Evolutionary conservation across 2,113 vertebrate genomes (phyloP).

Genomic region (Meles meles): DNA sequence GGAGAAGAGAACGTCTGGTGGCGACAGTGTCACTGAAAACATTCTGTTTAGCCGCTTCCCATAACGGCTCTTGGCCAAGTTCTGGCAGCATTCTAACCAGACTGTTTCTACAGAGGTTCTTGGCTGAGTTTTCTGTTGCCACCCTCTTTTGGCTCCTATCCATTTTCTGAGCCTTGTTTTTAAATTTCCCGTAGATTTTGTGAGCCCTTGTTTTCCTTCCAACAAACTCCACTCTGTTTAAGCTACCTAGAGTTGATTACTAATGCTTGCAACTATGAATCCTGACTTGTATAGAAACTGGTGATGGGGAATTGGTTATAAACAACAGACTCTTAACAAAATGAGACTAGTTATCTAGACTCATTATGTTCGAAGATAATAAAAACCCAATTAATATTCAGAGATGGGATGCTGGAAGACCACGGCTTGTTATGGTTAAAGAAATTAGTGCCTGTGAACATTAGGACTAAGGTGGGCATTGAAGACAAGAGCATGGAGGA

Average conservation of each 20-base stretch:
- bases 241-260: neutral
- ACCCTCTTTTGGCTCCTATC: neutral
- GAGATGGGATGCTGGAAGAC: neutral
- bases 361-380: conserved; percentile 1
- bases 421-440: neutral
- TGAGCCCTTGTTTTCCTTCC: neutral
- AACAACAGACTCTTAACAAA: neutral
- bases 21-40: neutral
- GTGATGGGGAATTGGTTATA: neutral
- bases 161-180: neutral
- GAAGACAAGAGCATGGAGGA: neutral
- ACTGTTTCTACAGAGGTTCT: neutral
- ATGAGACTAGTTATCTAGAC: neutral
- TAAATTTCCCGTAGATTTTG: neutral
- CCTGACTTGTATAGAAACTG: neutral
- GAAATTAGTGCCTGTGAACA: neutral
- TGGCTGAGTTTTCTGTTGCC: neutral
- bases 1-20: neutral
- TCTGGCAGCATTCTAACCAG: neutral
- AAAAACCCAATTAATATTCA: conserved; percentile 23
- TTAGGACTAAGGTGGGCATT: neutral
- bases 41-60: neutral
- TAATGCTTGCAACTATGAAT: neutral
- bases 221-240: neutral
- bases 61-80: neutral